Percentiles rank a stretch among this genome's conserved stretches.
Evolutionary conservation across 1,140 invertebrate genomes (phyloP).

Genomic region (Oppia nitens): DNA sequence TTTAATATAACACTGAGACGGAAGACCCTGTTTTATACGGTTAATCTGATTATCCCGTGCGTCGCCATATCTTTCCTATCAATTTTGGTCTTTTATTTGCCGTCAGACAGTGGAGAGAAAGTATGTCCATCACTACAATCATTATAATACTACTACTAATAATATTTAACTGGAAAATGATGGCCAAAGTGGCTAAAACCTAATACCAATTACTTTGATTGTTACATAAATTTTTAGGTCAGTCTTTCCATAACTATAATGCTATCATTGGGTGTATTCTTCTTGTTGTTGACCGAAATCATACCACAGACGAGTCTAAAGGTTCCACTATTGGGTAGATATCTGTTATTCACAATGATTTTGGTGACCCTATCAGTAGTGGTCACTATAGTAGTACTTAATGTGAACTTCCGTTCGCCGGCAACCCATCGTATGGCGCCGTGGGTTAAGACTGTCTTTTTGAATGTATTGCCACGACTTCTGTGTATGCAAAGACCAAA

Average conservation of each 20-base stretch:
- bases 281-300: constrained; percentile 87
- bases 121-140: constrained; percentile 31
- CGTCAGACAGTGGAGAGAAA: constrained; percentile 94
- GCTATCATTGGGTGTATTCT: constrained; percentile 96
- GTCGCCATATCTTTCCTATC: constrained; percentile 93
- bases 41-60: constrained; percentile 88
- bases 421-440: constrained; percentile 87
- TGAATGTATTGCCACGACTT: constrained; percentile 59
- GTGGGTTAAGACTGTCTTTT: constrained; percentile 69
- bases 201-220: constrained; percentile 26
- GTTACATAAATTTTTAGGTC: constrained; percentile 35
- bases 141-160: constrained; percentile 25
- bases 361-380: constrained; percentile 94
- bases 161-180: no score
- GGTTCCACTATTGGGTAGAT: constrained; percentile 91
- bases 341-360: constrained; percentile 95
- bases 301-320: constrained; percentile 93
- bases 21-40: constrained; percentile 86
- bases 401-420: constrained; percentile 96
- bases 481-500: constrained; percentile 47
- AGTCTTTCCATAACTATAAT: constrained; percentile 96
- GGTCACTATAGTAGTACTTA: constrained; percentile 91
- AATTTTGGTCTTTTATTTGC: constrained; percentile 94
- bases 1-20: constrained; percentile 85
- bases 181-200: constrained; percentile 25